Evolutionary conservation across 2,888 invertebrate genomes (phyloP), one percentile per base, ranked within the genome.

Genomic region (Gymnocheta viridis): DNA sequence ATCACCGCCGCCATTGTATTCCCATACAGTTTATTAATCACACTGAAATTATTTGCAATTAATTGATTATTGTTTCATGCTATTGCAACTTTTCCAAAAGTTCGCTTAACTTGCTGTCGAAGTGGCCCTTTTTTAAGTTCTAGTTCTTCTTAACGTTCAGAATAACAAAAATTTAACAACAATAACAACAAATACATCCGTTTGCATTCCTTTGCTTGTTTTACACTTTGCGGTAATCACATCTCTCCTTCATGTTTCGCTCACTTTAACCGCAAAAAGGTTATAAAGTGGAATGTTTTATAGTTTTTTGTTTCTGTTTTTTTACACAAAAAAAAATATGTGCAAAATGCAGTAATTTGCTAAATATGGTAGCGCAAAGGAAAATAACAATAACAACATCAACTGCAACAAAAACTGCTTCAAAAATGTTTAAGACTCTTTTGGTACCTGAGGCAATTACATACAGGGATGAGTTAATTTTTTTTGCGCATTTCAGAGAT

Each of bases 301-400:
- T 69, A 69, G 49, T 49, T 41, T 64, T 60, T 74, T 51, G 41
- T 19, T 35, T 51, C 29, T 62, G 54, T 7, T 62, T 77, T 77
- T 56, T n/a, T 56, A 66, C 70, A 47, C 70, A 79, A 76, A 74
- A 66, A 74, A 66, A 80, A 85, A 78, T 85, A 86, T 86, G 86
- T 82, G 87, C 87, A 88, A 89, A 89, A 89, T 86, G 87, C 89
- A 88, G 88, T 89, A 89, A 88, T 87, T 89, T 89, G 88, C 85
- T 85, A 85, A 88, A 88, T 87, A 88, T 87, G 86, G 86, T 80
- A 86, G 84, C 85, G 86, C 80, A 86, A 86, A 86, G 82, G 86
- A 86, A 66, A 62, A 79, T 51, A 74, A 58, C 60, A 66, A 51
- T 44, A 49, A 64, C 32, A 69, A 12, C 32, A 29, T 58, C 32